Conservation (phyloP, 2,888 invertebrate genomes). For the Acanthoscelides obtectus region DNA sequence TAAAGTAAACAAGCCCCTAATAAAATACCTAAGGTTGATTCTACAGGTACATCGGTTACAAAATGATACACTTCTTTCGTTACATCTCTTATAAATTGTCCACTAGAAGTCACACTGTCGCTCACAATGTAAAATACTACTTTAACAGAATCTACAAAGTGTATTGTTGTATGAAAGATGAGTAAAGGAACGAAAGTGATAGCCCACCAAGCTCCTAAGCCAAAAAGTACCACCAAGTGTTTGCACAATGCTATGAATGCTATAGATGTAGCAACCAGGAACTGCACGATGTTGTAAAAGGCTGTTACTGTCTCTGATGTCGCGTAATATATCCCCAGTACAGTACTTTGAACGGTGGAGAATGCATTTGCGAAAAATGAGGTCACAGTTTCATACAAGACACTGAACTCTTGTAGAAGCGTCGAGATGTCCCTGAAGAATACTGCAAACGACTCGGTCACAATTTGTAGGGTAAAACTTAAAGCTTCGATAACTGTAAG, state of each 20-base stretch:
- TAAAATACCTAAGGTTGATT: constrained; percentile 33
- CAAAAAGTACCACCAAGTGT: constrained; percentile 32
- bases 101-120: constrained; percentile 15
- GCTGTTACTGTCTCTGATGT: background rate
- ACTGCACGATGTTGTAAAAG: constrained; percentile 4
- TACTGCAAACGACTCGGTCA: constrained; percentile 31
- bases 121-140: background rate
- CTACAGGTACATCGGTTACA: constrained; percentile 37
- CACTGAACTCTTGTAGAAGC: constrained; percentile 5
- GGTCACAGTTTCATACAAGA: background rate
- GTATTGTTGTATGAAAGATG: background rate
- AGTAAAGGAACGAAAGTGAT: constrained; percentile 32
- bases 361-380: no score
- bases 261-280: constrained; percentile 9
- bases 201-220: constrained; percentile 37
- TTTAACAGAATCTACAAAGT: constrained; percentile 1
- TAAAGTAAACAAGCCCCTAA: constrained; percentile 31
- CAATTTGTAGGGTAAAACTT: constrained; percentile 14
- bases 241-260: constrained; percentile 26
- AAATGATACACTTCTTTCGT: constrained; percentile 23
- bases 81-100: constrained; percentile 11
- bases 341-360: background rate
- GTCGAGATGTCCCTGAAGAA: constrained; percentile 30
- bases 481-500: constrained; percentile 3
- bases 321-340: background rate